Evolutionary conservation across 2,113 vertebrate genomes (phyloP).

Genomic region (Terrapene triunguis): DNA sequence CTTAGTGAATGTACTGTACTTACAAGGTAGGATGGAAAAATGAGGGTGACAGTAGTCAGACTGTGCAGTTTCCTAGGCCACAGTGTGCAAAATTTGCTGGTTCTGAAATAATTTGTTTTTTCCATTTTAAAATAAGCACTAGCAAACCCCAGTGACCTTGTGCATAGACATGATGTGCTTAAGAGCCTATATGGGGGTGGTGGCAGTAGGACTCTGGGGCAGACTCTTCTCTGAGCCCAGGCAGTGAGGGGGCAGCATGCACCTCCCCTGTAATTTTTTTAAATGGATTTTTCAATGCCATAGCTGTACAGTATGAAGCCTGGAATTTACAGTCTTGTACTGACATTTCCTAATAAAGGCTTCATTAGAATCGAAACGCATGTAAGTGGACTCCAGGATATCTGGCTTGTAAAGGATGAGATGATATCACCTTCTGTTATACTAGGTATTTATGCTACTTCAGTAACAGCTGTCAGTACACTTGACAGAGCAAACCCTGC

Average conservation of each 20-base stretch:
- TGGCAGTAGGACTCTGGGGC: neutral
- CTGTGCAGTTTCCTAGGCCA: neutral
- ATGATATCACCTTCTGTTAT: neutral
- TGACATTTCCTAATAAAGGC: neutral
- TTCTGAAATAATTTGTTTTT: neutral
- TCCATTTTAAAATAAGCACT: slow-evolving; percentile 5
- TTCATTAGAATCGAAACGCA: neutral
- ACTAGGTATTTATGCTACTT: neutral
- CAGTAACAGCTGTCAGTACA: neutral
- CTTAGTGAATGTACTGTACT: neutral
- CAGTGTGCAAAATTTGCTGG: slow-evolving; percentile 1
- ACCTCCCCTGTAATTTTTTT: neutral
- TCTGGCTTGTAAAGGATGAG: neutral
- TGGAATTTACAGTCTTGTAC: neutral
- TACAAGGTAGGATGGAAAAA: neutral
- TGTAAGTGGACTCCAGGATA: neutral
- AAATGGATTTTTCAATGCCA: neutral
- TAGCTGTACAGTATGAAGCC: neutral
- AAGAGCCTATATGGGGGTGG: neutral
- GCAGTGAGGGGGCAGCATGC: neutral
- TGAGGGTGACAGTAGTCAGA: neutral
- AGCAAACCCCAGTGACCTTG: neutral
- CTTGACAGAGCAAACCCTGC: neutral
- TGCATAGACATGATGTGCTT: neutral
- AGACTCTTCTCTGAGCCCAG: neutral